Base-by-base conservation (phyloP, 2,113 vertebrate species). In the Sebastes fasciatus region DNA sequence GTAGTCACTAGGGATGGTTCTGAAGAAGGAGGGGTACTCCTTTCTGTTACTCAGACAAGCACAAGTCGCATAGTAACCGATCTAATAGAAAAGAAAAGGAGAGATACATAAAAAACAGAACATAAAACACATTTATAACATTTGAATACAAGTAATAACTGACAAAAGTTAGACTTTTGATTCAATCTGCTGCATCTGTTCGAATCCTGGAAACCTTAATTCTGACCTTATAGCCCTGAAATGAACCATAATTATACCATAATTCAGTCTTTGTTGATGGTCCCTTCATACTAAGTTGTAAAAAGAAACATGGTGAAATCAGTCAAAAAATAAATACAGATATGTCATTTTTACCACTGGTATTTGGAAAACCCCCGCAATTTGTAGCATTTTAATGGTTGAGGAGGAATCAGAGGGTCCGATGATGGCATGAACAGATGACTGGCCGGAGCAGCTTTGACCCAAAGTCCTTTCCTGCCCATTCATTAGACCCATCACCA, bases 1-100 rank as follows among this genome's bases (percentile, higher is more conserved):
- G 64, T 93, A 93, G 83, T 96, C 95, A 84, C 94, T 96, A 23
- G 95, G 95, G n/a, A 96, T 95, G 43, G 95, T 96, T 87, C 95
- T 94, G 84, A 95, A 96, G 80, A 96, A 96, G 12, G 93, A 91
- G 4, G 94, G 92, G 43, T 93, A 95, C 77, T 93, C 85, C 5
- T 92, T 94, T 83, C 92, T 95, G 88, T 95, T 94, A 80, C 93
- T 95, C 51, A 96, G 89, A 61, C 95, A 96, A 2, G 95, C 94
- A 84, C 95, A 96, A 7, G 95, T 95, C 17, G 95, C 92, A 92
- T 94, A 95, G 88, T 96, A 94, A 71, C 95, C 96, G 65, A 96
- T 95, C 95, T 95, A 74, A 60, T 43, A 16, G 0, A 72, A 54
- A 88, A 86, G 2, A 83, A 19, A 60, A 45, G 11, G 19, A 71